Percentiles rank a stretch among this genome's conserved stretches.
Conservation (phyloP, 1,140 invertebrate species). For the Tetraneura akinire region DNA sequence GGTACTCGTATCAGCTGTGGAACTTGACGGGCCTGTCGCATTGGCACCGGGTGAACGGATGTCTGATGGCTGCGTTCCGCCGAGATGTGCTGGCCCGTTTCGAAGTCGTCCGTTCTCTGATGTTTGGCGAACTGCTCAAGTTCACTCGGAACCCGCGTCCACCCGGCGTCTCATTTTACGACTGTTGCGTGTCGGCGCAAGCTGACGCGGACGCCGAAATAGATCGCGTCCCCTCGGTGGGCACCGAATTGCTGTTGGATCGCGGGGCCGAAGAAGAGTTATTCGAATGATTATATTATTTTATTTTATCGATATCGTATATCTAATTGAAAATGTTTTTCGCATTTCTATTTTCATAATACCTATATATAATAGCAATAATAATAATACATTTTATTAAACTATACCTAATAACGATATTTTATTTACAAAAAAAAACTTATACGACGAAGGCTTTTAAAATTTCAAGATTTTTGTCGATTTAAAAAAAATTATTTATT, state of each 20-base stretch:
- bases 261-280: background rate
- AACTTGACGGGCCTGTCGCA: background rate
- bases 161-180: background rate
- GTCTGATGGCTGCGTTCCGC: background rate
- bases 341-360: too few relatives aligned
- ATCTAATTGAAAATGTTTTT: too few relatives aligned
- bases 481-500: too few relatives aligned
- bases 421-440: slow-evolving; percentile 51
- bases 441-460: slow-evolving; percentile 14
- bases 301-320: too few relatives aligned
- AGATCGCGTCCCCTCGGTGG: background rate
- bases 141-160: background rate
- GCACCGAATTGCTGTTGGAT: too few relatives aligned
- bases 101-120: background rate
- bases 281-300: background rate
- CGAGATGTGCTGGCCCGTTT: background rate
- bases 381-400: background rate
- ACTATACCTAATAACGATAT: background rate
- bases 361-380: too few relatives aligned
- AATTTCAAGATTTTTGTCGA: background rate
- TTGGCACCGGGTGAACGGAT: slow-evolving; percentile 5
- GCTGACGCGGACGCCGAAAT: background rate
- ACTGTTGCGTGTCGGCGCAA: background rate
- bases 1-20: slow-evolving; percentile 4
- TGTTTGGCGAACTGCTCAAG: background rate